phyloP scores from a whole-genome alignment of 2,888 invertebrate genomes.

The Enoplolaimus lenunculus region DNA sequence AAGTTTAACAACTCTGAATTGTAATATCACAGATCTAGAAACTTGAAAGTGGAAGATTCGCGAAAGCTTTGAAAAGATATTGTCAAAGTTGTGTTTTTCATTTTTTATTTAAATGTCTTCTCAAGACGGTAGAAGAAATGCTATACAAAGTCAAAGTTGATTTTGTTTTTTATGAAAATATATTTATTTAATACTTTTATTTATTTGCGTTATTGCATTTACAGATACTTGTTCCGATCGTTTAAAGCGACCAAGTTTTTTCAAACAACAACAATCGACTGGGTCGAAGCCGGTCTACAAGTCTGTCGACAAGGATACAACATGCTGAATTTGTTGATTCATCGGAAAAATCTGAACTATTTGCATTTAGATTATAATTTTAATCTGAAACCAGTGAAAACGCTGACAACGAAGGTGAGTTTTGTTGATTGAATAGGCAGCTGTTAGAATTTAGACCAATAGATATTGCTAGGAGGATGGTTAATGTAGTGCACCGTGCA shows the following conservation, averaged over 20 bases:
- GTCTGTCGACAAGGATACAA: conserved; percentile 96
- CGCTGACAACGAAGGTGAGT: conserved; percentile 72
- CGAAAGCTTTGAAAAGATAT: too few species aligned
- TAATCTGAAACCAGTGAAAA: conserved; percentile 97
- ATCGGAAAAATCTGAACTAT: conserved; percentile 97
- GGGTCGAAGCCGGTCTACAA: conserved; percentile 98
- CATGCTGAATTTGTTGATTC: conserved; percentile 95
- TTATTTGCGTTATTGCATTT: conserved; percentile 20
- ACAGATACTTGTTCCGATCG: conserved; percentile 83
- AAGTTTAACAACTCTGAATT: too few species aligned
- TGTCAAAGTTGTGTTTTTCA: too few species aligned
- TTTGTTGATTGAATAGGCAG: too few species aligned
- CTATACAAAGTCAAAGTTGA: too few species aligned
- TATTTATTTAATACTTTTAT: neutral
- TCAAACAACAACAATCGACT: conserved; percentile 96
- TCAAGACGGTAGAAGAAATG: too few species aligned
- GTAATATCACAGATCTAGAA: too few species aligned
- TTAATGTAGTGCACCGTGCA: too few species aligned
- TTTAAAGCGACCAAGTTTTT: conserved; percentile 99
- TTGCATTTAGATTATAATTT: conserved; percentile 99
- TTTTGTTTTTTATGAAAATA: conserved; percentile 10
- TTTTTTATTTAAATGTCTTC: too few species aligned
- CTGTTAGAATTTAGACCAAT: too few species aligned
- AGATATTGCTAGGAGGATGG: too few species aligned
- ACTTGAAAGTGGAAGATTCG: too few species aligned